Evolutionary conservation across 2,113 vertebrate genomes (phyloP).

Genomic region (Pandion haliaetus): DNA sequence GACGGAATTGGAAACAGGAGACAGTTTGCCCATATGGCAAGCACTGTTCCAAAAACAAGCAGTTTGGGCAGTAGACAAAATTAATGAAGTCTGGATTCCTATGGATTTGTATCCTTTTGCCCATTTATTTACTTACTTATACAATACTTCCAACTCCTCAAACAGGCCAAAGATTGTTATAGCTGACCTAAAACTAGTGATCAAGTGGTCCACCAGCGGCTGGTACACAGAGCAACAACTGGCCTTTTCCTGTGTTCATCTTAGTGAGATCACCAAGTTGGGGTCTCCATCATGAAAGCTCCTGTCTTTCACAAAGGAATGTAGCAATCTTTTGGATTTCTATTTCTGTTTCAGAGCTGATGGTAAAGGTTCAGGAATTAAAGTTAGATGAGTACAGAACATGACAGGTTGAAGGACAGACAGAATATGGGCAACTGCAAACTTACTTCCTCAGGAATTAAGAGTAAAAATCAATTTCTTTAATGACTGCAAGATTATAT

Average conservation of each 20-base stretch:
- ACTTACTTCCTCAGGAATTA: not conserved
- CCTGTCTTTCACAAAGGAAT: not conserved
- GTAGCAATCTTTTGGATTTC: not conserved
- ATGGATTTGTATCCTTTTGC: not conserved
- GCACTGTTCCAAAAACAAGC: not conserved
- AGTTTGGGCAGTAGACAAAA: not conserved
- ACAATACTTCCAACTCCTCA: not conserved
- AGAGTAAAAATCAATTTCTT: not conserved
- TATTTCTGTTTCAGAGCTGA: not conserved
- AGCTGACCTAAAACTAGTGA: not conserved
- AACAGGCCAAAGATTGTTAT: not conserved
- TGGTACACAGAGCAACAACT: not conserved
- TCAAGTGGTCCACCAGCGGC: not conserved
- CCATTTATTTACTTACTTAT: not conserved
- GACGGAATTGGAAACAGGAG: not conserved
- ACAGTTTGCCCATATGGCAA: fast-evolving
- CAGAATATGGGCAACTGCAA: not conserved
- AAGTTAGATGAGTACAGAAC: not conserved
- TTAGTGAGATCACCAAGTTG: not conserved
- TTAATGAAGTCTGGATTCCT: not conserved
- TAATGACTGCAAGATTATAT: not conserved
- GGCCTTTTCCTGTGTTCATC: not conserved
- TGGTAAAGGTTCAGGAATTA: not conserved
- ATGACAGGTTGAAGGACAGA: not conserved
- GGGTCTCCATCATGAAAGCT: not conserved